Conservation (phyloP, 2,888 invertebrate genomes). For the Pharmacophagus antenor region DNA sequence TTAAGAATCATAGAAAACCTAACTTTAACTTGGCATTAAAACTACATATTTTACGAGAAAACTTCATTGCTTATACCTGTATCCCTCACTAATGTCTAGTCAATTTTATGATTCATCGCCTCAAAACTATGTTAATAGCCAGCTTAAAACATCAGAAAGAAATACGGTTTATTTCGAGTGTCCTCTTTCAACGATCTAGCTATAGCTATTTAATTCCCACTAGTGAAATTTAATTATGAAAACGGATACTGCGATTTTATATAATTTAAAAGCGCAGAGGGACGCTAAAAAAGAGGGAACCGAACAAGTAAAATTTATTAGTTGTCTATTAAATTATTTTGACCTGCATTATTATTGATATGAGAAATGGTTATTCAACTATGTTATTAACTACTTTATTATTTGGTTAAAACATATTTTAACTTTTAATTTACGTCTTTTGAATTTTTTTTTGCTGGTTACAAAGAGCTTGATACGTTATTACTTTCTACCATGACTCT, state of each 20-base stretch:
- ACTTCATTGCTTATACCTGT: conserved; percentile 41
- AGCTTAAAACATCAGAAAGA: conserved; percentile 77
- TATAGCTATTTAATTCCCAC: conserved; percentile 67
- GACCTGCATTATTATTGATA: conserved; percentile 50
- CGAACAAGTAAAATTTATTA: conserved; percentile 70
- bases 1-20: too few species aligned
- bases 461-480: too few species aligned
- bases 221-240: conserved; percentile 81
- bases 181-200: conserved; percentile 57
- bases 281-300: conserved; percentile 67
- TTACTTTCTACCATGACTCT: too few species aligned
- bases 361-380: neutral
- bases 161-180: conserved; percentile 68
- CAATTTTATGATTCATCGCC: conserved; percentile 72
- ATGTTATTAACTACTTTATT: neutral
- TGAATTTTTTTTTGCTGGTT: too few species aligned
- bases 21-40: too few species aligned
- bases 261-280: conserved; percentile 61
- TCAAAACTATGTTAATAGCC: conserved; percentile 74
- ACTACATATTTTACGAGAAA: too few species aligned
- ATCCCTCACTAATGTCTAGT: conserved; percentile 50
- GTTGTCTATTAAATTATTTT: conserved; percentile 56
- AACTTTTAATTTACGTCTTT: too few species aligned
- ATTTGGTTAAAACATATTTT: neutral
- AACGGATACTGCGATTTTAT: conserved; percentile 79